Base-by-base conservation (phyloP, 2,888 invertebrate genomes). In the Lasioglossum calceatum region DNA sequence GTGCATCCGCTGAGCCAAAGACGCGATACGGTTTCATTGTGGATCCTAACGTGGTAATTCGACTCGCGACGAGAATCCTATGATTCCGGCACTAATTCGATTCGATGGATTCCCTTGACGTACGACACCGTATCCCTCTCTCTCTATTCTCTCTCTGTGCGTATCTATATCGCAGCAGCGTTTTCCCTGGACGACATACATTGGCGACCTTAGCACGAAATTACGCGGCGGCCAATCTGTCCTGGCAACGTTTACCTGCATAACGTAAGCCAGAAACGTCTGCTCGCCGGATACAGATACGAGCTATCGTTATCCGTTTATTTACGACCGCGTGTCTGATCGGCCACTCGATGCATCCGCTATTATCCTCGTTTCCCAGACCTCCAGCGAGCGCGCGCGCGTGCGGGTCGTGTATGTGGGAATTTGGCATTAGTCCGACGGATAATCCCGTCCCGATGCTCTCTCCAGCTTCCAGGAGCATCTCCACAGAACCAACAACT, bases 221-320 rank as follows among this genome's bases (percentile, higher is more conserved):
- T 92, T 91, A 91, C 88, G 87, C 88, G 86, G 87, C 84, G 81
- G 87, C 89, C 89, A 90, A 93, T 93, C 91, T 91, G 89, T 85
- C 86, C 84, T 80, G 72, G 72, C 80, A 79, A 79, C 85, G 73
- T 85, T 88, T 71, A 76, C 84, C 79, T 75, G 79, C 82, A 77
- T 82, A 87, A 89, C 90, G 83, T 79, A 79, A 77, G 81, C 90
- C 87, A 72, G 85, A 77, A 90, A 86, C 90, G 89, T 89, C 87
- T 88, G 90, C 81, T 91, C 72, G 84, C 76, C 64, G 74, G 82
- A 87, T 85, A 82, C 81, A 82, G 92, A 92, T 92, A 90, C 87
- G 88, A 88, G 88, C 90, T 90, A 93, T 93, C 92, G 92, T 93
- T 93, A 93, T 93, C 93, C 93, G 89, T 92, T 92, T 93, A 93